Base-by-base conservation (phyloP, 1,140 invertebrate species). In the Meloidogyne chitwoodi region DNA sequence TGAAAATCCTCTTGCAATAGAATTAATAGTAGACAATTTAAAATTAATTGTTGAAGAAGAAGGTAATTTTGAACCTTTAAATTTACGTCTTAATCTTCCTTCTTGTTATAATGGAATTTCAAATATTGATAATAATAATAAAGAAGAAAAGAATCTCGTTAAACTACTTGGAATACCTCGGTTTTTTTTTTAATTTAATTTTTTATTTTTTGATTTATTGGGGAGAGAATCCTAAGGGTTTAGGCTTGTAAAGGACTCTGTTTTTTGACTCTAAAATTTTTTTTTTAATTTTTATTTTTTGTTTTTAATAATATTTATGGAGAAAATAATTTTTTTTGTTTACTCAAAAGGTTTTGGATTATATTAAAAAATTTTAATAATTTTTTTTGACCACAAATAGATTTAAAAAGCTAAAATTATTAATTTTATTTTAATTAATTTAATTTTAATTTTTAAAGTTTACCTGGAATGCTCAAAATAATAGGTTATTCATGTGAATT, bases 401-500 rank as follows among this genome's bases (percentile, higher is more conserved):
- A n/a, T n/a, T n/a, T n/a, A n/a, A n/a, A n/a, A n/a, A n/a, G n/a
- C 29, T 38, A 8, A 38, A 8, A 8, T 0, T 8, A 38, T 8
- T 8, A 38, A 38, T 10, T 38, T 38, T 38, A 8, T 38, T 38
- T 38, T 10, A 3, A 3, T 31, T 31, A 31, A 31, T 31, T 31
- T 31, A 31, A 31, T 3, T 31, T 38, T n/a, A 26, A 26, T 22
- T 31, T 77, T 74, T 83, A 65, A n/a, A 83, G 82, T 27, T 68
- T 82, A n/a, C 44, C 80, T 12, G 85, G 85, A 64, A 56, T 68
- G 22, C 66, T 86, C 12, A 81, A 61, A 44, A 75, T 86, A 2
- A 85, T 78, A 16, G 85, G 85, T 14, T 86, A 86, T 67, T 76
- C 72, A 19, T 86, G 85, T 67, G 79, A 83, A 66, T 82, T 86